Base-by-base conservation (phyloP, 2,888 invertebrate species). In the Maniola hyperantus region DNA sequence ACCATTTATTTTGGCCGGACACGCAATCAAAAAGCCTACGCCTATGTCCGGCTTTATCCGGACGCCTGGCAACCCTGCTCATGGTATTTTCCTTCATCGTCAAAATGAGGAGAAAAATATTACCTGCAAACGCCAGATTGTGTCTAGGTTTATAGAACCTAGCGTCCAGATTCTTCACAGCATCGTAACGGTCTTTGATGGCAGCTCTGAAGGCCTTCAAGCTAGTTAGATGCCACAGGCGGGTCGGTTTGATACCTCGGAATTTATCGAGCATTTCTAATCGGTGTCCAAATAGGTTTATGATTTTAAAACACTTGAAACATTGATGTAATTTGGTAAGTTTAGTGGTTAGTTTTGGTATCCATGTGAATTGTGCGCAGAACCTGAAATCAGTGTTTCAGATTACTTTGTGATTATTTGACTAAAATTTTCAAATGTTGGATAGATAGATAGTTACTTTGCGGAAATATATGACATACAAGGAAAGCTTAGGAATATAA, bases 191-290 rank as follows among this genome's bases (percentile, higher is more conserved):
- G 8, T 81, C 72, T 0, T 68, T 66, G 1, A 87, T 34, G 11
- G 79, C 68, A 0, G 69, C 74, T 8, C 61, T 57, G 7, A 81
- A 76, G 46, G 84, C 77, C 54, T 83, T 83, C 39, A 1, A 75
- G 0, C 84, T 78, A 1, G 85, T 87, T 1, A 76, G 70, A 42
- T 79, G 72, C 87, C 87, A 89, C 1, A 89, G 77, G 15, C 76
- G 84, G 0, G 83, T 80, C 2, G 89, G 89, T 71, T 88, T 88
- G 36, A 84, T 79, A 13, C 83, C 82, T 33, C 62, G 67, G 11
- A 65, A 64, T 66, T 61, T 68, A 39, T 66, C 64, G n/a, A 70
- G 62, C 71, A 70, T 71, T 51, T 55, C 61, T n/a, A 8, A 1
- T 1, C 18, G 6, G 11, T 48, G 46, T 48, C 34, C 44, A 15